Evolutionary conservation across 1,140 invertebrate species (phyloP).

Genomic region (Drosophila tristis): DNA sequence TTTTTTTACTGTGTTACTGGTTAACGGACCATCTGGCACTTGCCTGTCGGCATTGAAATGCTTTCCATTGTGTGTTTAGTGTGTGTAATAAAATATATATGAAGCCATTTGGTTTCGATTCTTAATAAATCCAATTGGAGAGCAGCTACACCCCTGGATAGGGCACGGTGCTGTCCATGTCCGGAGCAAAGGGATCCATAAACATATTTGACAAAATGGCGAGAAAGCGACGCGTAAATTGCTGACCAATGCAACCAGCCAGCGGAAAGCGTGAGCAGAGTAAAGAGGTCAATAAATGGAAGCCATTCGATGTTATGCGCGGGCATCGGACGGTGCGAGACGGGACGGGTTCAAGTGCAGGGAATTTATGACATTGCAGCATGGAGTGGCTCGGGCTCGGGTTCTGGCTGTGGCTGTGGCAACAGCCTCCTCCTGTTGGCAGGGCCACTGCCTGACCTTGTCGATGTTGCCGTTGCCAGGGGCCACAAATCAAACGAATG

Average conservation of each 20-base stretch:
- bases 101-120: conserved; percentile 17
- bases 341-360: conserved; percentile 43
- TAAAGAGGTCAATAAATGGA: conserved; percentile 50
- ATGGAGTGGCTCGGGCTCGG: not conserved
- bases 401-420: not conserved
- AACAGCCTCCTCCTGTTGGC: not conserved
- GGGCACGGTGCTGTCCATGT: not conserved
- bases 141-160: not conserved
- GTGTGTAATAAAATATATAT: conserved; percentile 24
- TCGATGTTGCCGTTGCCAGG: conserved; percentile 17
- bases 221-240: conserved; percentile 48
- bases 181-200: conserved; percentile 28
- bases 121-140: conserved; percentile 6
- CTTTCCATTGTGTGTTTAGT: conserved; percentile 22
- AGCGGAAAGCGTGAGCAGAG: not conserved
- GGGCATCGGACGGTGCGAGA: conserved; percentile 15
- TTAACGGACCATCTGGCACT: conserved; percentile 1
- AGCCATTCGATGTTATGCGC: conserved; percentile 24
- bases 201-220: conserved; percentile 60
- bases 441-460: conserved; percentile 31
- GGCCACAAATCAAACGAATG: conserved; percentile 45
- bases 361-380: conserved; percentile 39
- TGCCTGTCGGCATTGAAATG: not conserved
- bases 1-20: no score
- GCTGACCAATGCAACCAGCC: conserved; percentile 16